These are phyloP conservation scores for Brachycybe producta DNA, from an alignment of 2,888 invertebrate species.

Conservation along the genomic window DNA sequence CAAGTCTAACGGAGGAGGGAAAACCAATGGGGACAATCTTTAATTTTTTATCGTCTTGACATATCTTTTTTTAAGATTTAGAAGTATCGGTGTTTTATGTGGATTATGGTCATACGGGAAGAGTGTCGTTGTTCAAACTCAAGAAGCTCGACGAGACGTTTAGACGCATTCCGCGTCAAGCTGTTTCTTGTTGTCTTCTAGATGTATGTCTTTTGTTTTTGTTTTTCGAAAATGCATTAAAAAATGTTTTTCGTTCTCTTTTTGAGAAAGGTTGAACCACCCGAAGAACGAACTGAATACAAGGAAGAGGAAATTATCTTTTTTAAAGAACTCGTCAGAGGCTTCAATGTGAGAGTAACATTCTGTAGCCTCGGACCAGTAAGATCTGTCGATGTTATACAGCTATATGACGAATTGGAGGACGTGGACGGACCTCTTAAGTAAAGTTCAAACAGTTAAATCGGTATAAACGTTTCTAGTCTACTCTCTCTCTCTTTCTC, in stretches of 20 bases:
- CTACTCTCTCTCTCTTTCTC: no score
- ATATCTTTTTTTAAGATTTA: neutral
- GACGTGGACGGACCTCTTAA: no score
- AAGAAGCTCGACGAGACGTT: neutral
- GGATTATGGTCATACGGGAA: slow-evolving; percentile 6
- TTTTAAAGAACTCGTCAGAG: no score
- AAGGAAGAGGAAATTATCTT: slow-evolving; percentile 2
- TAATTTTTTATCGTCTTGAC: neutral
- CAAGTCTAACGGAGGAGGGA: no score
- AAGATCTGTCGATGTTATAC: no score
- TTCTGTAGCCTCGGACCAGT: no score
- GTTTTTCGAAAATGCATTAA: no score
- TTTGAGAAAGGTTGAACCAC: neutral
- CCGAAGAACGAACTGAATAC: neutral
- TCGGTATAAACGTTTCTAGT: no score
- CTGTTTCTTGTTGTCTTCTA: neutral
- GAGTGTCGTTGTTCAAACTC: neutral
- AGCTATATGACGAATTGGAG: no score
- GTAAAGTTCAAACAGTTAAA: no score
- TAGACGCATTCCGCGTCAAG: neutral
- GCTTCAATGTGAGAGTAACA: no score
- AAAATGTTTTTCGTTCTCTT: neutral
- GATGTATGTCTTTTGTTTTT: neutral
- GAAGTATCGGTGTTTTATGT: neutral
- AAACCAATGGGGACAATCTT: no score